Conservation (phyloP, 2,797 vertebrate species). For the Pelochelys cantorii region DNA sequence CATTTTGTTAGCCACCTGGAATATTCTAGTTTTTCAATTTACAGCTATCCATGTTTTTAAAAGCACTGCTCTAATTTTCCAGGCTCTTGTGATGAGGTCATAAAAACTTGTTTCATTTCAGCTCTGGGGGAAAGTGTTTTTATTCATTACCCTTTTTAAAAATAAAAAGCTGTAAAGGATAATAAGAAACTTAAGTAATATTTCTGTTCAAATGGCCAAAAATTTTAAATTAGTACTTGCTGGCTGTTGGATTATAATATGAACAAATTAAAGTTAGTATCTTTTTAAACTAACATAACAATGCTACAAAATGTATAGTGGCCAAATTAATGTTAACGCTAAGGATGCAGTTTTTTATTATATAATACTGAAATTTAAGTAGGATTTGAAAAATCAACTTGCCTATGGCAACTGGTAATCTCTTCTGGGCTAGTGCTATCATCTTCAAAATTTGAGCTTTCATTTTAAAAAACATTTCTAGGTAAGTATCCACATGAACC, state of each 20-base stretch:
- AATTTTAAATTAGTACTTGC: slow-evolving; percentile 24
- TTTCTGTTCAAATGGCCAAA: neutral
- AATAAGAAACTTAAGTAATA: neutral
- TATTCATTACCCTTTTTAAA: neutral
- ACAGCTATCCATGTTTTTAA: neutral
- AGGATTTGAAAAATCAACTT: neutral
- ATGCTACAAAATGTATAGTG: neutral
- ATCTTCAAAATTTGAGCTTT: neutral
- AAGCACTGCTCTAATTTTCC: slow-evolving; percentile 53
- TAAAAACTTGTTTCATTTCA: slow-evolving; percentile 13
- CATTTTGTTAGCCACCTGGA: slow-evolving; percentile 58
- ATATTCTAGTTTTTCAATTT: neutral
- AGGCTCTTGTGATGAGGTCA: slow-evolving; percentile 2
- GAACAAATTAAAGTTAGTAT: neutral
- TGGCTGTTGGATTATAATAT: neutral
- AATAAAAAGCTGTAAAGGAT: neutral
- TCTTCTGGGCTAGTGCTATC: neutral
- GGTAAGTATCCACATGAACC: neutral
- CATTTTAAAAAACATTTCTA: neutral
- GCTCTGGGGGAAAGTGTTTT: neutral
- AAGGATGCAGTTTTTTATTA: neutral
- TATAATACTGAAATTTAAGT: neutral
- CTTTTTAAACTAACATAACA: neutral
- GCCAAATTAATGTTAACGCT: neutral
- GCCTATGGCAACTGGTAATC: neutral